These are phyloP conservation scores for Trissolcus basalis DNA, from an alignment of 1,140 invertebrate species.

Conservation along the genomic window DNA sequence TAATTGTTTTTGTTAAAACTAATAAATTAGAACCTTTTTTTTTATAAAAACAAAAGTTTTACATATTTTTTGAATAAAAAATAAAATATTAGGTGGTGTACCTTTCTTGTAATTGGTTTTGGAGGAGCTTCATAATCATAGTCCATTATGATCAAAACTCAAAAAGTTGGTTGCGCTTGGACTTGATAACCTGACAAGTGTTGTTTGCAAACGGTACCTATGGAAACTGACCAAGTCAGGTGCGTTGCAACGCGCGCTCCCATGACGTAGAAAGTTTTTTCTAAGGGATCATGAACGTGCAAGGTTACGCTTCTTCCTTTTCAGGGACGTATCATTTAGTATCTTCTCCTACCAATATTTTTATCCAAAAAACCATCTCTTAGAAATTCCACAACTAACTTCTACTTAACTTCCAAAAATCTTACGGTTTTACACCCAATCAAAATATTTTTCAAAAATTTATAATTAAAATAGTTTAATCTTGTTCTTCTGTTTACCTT, in stretches of 20 bases:
- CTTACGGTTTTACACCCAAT: no score
- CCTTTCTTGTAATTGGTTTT: constrained; percentile 76
- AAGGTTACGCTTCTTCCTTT: constrained; percentile 42
- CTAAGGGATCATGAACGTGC: constrained; percentile 21
- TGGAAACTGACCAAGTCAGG: constrained; percentile 61
- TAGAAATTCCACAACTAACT: no score
- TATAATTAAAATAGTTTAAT: no score
- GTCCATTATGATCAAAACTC: no score
- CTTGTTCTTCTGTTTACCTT: no score
- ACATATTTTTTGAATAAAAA: background rate
- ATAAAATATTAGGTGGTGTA: no score
- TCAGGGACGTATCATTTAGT: constrained; percentile 43
- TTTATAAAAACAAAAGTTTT: background rate
- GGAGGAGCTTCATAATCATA: constrained; percentile 71
- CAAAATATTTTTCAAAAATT: no score
- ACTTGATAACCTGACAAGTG: background rate
- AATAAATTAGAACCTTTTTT: no score
- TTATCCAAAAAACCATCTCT: no score
- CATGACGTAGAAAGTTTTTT: constrained; percentile 49
- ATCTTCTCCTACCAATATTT: no score
- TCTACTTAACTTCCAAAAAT: no score
- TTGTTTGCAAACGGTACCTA: constrained; percentile 69
- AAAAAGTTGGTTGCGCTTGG: background rate
- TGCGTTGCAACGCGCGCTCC: constrained; percentile 44
- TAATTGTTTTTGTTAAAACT: no score